Evolutionary conservation across 2,888 invertebrate species (phyloP), one percentile per base, ranked within the genome.

Genomic region (Tuta absoluta): DNA sequence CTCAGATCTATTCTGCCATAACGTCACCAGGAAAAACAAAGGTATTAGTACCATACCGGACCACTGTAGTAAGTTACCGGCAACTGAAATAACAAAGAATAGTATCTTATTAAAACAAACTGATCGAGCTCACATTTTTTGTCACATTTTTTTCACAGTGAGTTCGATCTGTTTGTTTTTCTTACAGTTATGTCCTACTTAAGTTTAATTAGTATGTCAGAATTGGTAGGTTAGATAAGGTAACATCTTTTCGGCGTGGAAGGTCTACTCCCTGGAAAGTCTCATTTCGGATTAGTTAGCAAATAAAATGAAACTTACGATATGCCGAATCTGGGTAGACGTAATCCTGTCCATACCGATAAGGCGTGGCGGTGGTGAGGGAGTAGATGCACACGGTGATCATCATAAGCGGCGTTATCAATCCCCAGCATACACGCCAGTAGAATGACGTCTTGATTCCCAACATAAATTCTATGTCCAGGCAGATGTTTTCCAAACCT

Each of bases 391-490:
- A 93, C 60, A 97, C 96, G 0, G 92, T 78, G 1, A 94, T 91
- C 92, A 96, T 94, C 38, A 95, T 86, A 0, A 93, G 65, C 0
- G 97, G 97, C 0, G 96, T 96, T 2, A 96, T 75, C 7, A 96
- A 75, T 0, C 93, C 92, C 97, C 97, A 97, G 73, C 96, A 96
- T 23, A 95, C 75, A 66, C 96, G 93, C 97, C 97, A 97, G 79
- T 96, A 97, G 68, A 93, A 80, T 0, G 94, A 93, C 0, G 77
- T 94, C 80, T 94, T 94, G 28, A 91, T 86, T 3, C 94, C 94
- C 71, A 96, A 84, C 97, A 97, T 97, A 78, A 94, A 97, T 80
- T 97, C 95, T 62, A 96, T 90, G 75, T 97, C 97, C 60, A 86
- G 62, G 58, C 89, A 88, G 63, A 90, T 68, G 69, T 91, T 91